Evolutionary conservation across 2,888 invertebrate genomes (phyloP).

Genomic region (Eilema sororculum): DNA sequence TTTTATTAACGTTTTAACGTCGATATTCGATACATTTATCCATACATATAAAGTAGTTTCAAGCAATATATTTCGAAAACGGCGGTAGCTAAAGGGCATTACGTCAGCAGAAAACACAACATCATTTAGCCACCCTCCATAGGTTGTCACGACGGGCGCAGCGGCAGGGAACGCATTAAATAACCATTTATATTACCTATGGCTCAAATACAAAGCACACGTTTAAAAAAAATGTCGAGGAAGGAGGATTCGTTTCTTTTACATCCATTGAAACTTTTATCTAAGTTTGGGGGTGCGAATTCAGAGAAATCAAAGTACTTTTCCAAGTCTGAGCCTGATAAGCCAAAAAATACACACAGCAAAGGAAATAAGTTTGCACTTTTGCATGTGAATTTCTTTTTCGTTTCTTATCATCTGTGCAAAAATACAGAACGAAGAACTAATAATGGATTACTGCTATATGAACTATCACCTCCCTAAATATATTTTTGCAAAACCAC

Average conservation of each 20-base stretch:
- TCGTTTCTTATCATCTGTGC: too few species aligned
- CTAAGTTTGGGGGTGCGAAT: too few species aligned
- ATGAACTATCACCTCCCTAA: background rate
- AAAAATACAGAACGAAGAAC: too few species aligned
- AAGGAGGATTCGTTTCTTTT: background rate
- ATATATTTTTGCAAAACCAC: background rate
- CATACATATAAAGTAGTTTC: background rate
- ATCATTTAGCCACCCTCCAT: slow-evolving; percentile 37
- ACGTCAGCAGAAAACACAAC: slow-evolving; percentile 35
- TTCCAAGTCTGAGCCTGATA: background rate
- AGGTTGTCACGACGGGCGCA: slow-evolving; percentile 31
- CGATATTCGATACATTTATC: background rate
- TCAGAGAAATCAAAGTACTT: background rate
- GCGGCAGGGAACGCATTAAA: slow-evolving; percentile 59
- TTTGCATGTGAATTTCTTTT: too few species aligned
- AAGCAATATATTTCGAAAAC: background rate
- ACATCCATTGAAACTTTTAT: too few species aligned
- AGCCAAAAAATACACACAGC: too few species aligned
- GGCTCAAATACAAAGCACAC: slow-evolving; percentile 53
- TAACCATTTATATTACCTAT: slow-evolving; percentile 60
- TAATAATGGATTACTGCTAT: background rate
- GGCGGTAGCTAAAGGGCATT: slow-evolving; percentile 13
- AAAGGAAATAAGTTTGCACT: too few species aligned
- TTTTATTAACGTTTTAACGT: background rate
- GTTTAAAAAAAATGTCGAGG: slow-evolving; percentile 8